phyloP scores from a whole-genome alignment of 1,140 invertebrate species.

The Drosophila truncata region DNA sequence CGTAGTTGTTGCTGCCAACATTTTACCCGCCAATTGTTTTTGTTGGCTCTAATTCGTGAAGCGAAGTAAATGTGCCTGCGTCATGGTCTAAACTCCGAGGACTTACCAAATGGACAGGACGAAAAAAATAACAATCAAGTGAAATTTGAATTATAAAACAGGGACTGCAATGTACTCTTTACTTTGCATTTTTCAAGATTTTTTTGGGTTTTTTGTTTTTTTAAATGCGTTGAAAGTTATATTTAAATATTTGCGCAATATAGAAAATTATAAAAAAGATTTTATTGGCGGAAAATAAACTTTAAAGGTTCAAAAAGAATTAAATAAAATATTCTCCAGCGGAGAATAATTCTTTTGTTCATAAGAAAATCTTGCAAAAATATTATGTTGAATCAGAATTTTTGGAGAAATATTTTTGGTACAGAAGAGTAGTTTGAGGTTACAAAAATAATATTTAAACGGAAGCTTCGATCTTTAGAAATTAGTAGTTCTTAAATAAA shows the following conservation, averaged over 20 bases:
- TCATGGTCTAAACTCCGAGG: conserved; percentile 51
- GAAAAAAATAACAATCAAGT: conserved; percentile 6
- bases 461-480: no score
- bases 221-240: background rate
- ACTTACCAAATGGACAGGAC: conserved; percentile 20
- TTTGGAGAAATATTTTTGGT: background rate
- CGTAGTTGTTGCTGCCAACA: conserved; percentile 23
- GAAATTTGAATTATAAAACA: conserved; percentile 8
- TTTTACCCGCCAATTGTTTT: conserved; percentile 47
- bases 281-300: no score
- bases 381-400: background rate
- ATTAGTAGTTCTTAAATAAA: no score
- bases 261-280: no score
- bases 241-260: background rate
- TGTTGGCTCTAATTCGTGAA: conserved; percentile 62
- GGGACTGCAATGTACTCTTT: background rate
- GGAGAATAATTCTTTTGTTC: no score
- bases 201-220: no score
- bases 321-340: no score
- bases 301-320: no score
- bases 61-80: conserved; percentile 58
- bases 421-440: background rate
- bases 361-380: no score
- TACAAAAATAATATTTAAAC: no score
- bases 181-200: background rate